Evolutionary conservation across 2,888 invertebrate genomes (phyloP).

Genomic region (Terebella lapidaria): DNA sequence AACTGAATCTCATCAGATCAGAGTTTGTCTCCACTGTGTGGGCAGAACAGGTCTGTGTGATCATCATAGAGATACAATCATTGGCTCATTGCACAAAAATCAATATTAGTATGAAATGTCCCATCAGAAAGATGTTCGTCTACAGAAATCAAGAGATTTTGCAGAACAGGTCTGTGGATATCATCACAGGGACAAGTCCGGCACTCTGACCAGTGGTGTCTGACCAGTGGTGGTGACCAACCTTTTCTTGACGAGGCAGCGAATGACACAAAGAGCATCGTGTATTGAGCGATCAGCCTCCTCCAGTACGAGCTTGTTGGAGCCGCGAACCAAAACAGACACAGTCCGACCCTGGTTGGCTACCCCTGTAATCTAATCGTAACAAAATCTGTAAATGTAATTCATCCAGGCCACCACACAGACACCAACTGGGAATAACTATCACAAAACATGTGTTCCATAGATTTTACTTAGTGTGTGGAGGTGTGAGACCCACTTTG

Average conservation of each 20-base stretch:
- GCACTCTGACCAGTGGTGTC: too few species aligned
- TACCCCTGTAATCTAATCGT: slow-evolving; percentile 72
- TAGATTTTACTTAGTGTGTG: neutral
- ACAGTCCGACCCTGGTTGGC: slow-evolving; percentile 84
- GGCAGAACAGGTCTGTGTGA: too few species aligned
- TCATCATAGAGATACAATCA: too few species aligned
- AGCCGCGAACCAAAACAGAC: slow-evolving; percentile 83
- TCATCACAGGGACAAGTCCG: too few species aligned
- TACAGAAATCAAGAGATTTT: too few species aligned
- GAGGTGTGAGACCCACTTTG: slow-evolving; percentile 62
- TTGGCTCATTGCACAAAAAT: too few species aligned
- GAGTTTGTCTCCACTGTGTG: too few species aligned
- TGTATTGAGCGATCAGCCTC: slow-evolving; percentile 87
- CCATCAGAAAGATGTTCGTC: too few species aligned
- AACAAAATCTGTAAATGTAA: neutral
- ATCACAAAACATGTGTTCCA: too few species aligned
- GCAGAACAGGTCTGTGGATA: too few species aligned
- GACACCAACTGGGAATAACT: neutral
- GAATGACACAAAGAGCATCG: slow-evolving; percentile 86
- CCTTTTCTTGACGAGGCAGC: slow-evolving; percentile 89
- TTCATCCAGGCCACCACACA: neutral
- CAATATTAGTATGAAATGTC: too few species aligned
- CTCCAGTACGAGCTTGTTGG: slow-evolving; percentile 81
- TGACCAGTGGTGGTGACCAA: slow-evolving; percentile 25
- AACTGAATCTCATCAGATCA: too few species aligned